These are phyloP conservation scores for Lasioglossum baleicum DNA, from an alignment of 1,140 invertebrate genomes.

Conservation along the genomic window DNA sequence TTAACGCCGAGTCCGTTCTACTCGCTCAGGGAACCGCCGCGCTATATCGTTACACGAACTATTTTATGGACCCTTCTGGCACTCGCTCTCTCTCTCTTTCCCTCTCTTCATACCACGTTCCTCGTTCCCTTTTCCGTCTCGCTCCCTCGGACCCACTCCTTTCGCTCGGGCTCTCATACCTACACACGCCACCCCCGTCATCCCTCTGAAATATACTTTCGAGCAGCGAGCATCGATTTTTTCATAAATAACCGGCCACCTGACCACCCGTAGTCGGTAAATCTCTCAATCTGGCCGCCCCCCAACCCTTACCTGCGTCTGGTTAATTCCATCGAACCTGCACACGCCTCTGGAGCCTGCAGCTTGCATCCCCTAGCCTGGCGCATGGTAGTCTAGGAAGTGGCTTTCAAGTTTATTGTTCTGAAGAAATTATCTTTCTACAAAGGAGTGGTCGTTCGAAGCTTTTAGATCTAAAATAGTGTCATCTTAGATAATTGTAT, in stretches of 20 bases:
- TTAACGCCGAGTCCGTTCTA: constrained; percentile 60
- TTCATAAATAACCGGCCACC: constrained; percentile 66
- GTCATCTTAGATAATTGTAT: no score
- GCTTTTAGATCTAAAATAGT: no score
- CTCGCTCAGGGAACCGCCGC: constrained; percentile 40
- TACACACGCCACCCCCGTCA: constrained; percentile 15
- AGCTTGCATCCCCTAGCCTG: no score
- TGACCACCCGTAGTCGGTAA: constrained; percentile 46
- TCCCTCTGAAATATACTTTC: constrained; percentile 61
- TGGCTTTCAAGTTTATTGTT: no score
- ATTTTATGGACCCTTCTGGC: constrained; percentile 61
- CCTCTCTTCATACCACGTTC: neutral
- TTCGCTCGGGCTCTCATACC: neutral
- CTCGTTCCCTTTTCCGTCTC: neutral
- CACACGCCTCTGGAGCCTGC: neutral
- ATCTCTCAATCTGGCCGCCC: constrained; percentile 56
- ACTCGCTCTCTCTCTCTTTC: neutral
- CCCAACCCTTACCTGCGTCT: constrained; percentile 9
- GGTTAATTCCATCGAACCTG: no score
- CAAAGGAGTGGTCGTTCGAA: no score
- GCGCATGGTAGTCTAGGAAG: no score
- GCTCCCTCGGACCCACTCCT: neutral
- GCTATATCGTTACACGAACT: constrained; percentile 51
- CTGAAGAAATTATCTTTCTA: no score
- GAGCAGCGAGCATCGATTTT: constrained; percentile 63